Evolutionary conservation across 2,797 vertebrate species (phyloP).

Genomic region (Clangula hyemalis): DNA sequence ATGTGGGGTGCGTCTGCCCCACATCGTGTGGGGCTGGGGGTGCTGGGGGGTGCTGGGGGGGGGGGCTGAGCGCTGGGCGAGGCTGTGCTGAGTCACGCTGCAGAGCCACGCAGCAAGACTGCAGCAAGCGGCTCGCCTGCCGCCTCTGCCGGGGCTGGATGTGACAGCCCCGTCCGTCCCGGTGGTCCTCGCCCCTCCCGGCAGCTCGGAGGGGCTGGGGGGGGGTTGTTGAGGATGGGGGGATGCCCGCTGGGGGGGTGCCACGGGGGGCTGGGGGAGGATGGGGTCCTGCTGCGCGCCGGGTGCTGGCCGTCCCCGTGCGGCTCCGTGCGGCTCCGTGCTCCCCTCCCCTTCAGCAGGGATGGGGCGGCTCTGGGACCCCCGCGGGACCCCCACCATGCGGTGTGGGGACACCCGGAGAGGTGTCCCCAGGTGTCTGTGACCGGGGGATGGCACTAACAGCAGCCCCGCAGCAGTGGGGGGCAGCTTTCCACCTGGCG

Average conservation of each 20-base stretch:
- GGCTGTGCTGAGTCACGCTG: conserved; percentile 73
- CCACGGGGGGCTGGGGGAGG: not conserved
- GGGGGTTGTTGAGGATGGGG: not conserved
- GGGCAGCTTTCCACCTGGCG: not conserved
- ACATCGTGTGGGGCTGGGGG: not conserved
- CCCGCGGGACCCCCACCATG: not conserved
- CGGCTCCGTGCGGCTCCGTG: accelerated
- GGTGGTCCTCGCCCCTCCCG: not conserved
- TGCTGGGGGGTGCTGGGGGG: not conserved
- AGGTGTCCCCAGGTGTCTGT: not conserved
- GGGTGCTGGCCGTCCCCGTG: accelerated
- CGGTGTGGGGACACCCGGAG: not conserved
- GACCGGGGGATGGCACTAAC: not conserved
- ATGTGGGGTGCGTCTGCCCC: not conserved
- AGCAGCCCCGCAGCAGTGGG: no score
- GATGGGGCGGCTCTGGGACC: not conserved
- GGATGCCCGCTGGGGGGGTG: not conserved
- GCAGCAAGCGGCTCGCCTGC: conserved; percentile 50
- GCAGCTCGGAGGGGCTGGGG: not conserved
- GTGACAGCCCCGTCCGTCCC: conserved; percentile 23
- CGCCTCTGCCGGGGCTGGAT: not conserved
- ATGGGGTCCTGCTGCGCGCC: not conserved
- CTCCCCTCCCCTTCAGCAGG: accelerated
- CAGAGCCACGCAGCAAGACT: conserved; percentile 56
- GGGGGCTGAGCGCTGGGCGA: conserved; percentile 1